Evolutionary conservation across 2,113 vertebrate species (phyloP), one percentile per base, ranked within the genome.

Genomic region (Sturnira hondurensis): DNA sequence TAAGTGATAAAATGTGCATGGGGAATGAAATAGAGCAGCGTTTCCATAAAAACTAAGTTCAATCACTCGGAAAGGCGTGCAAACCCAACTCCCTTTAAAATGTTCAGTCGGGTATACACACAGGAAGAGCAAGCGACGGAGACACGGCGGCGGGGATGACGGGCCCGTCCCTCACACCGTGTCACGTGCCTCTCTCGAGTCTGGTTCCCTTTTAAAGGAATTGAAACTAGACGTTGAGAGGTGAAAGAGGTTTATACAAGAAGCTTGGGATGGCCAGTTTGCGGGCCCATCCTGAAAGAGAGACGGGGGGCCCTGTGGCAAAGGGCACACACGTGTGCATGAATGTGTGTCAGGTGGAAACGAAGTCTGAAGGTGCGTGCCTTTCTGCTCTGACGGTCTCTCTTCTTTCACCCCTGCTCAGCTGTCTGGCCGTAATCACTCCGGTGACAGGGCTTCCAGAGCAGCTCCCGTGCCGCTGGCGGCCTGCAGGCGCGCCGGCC

Each of bases 1-100:
- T 95, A 97, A 95, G 82, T 82, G 77, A 94, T 91, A 85, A 95
- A 95, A 96, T 68, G 82, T 95, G 28, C 36, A 45, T 28, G 36
- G 58, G 77, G 47, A 82, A 93, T 47, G 89, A 97, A 95, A 74
- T 74, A 78, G 96, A 95, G 82, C 91, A 86, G 31, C 1, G 7
- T 80, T 47, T 71, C 78, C 91, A 96, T 88, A 91, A 92, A 92
- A 92, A 71, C 33, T 4, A 67, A 94, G 70, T 84, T 67, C 87
- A 86, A 77, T 85, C 93, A 63, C n/a, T 88, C 87, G 24, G 67
- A 47, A 82, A 97, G 68, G 41, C 12, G 43, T 7, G 36, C 54
- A 95, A 73, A 84, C 50, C 14, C 26, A 54, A 47, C 20, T 86
- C 84, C 45, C 38, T 91, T 91, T 5, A 91, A 96, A 85, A n/a